Evolutionary conservation across 2,888 invertebrate species (phyloP), one percentile per base, ranked within the genome.

Genomic region (Drosophila eohydei): DNA sequence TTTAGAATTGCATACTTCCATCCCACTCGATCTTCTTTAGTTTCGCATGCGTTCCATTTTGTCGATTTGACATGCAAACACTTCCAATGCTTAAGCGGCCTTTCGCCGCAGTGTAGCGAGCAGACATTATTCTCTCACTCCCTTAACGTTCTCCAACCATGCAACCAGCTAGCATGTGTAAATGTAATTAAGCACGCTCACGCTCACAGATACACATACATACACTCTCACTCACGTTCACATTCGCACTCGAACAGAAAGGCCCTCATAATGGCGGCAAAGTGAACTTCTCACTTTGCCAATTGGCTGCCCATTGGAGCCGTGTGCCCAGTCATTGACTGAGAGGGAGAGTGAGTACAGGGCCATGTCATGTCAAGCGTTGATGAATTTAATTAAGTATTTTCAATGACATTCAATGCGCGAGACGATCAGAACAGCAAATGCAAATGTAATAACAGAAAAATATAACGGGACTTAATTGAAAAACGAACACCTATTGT

Each of bases 351-450:
- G 36, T 0, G 7, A 34, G 51, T 4, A 16, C 0, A 12, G 43
- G 58, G 61, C 34, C 67, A 67, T 62, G 61, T 67, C 74, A 74
- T 78, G 85, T 89, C 82, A 84, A 81, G 82, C 88, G 85, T 73
- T 89, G 82, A 89, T 88, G 82, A 86, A 84, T 89, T 84, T 84
- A 86, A 86, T 84, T 84, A 86, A 83, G 87, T 88, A 86, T 80
- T 88, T 83, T 78, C 89, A 88, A 83, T 83, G 84, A 74, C 81
- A 78, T 74, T 69, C 89, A 78, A 52, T 52, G 80, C 78, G 69
- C 67, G 69, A 16, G 48, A 54, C 61, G 62, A 71, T 62, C 70
- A 64, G 61, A n/a, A 30, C 54, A 32, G 14, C 36, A 30, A 50
- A 54, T 40, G 30, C 55, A 40, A 34, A 66, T 48, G 55, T 36